Base-by-base conservation (phyloP, 2,113 vertebrate genomes). In the Spea bombifrons region DNA sequence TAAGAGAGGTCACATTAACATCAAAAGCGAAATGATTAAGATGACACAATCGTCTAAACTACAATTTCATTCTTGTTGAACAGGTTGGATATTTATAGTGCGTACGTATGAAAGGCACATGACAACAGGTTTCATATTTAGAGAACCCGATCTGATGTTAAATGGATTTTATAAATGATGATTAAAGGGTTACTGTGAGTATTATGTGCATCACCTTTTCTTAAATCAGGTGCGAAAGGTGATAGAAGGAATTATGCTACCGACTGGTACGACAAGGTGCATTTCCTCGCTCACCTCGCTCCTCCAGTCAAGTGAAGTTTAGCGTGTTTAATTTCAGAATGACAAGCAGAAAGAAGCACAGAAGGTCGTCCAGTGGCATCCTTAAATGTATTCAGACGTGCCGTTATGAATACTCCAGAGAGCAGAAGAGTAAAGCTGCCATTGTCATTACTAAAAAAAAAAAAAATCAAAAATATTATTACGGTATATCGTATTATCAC, bases 301-400 rank as follows among this genome's bases (percentile, higher is more conserved):
- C 75, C 75, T 59, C 75, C 75, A 5, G 63, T 68, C 10, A 76
- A 66, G n/a, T 69, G 75, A 5, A 76, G 50, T 55, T 76, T 76
- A 4, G 75, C 75, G 8, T 68, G 57, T 69, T 57, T 57, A 8
- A 76, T 53, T 12, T 59, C 75, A 8, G 75, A 76, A 17, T 76
- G 5, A 64, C 75, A 76, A 0, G 66, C 53, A 55, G 75, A 69
- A 59, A 69, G 44, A 17, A 10, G 57, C 4, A 76, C 75, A n/a
- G 75, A 76, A 7, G 75, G 75, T 5, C 66, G 66, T 3, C 50
- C 52, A 3, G 75, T 16, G 8, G 75, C 68, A 8, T 76, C 75
- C 46, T 69, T 69, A 15, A 61, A 48, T 7, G 75, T 76, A 6
- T 15, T 17, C 8, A 76, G 30, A 15, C 30, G 15, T 55, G n/a